Conservation (phyloP, 2,888 invertebrate genomes). For the Cataglyphis livida region DNA sequence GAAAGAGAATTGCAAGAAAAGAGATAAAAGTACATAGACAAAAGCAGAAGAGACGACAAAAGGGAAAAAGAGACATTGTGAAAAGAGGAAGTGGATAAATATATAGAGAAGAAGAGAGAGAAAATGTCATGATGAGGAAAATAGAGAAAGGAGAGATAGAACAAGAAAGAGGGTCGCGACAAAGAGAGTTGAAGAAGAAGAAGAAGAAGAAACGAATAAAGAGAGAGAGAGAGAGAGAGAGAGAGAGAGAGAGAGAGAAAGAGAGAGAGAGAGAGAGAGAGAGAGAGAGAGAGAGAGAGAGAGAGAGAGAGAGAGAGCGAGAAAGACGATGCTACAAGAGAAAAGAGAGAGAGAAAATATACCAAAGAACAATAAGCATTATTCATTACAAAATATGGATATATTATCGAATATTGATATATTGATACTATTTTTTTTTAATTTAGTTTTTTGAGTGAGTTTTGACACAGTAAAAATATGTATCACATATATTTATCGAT, state of each 20-base stretch:
- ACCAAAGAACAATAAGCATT: not conserved
- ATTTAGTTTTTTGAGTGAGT: not conserved
- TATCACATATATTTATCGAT: constrained; percentile 10
- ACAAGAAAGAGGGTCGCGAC: not conserved
- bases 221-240: not conserved
- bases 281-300: too few species aligned
- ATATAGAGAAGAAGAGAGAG: constrained; percentile 1
- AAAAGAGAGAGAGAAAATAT: not conserved
- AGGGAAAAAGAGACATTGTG: constrained; percentile 1
- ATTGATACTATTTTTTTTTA: not conserved
- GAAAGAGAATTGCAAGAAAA: not conserved
- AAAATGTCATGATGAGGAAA: not conserved
- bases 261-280: not conserved
- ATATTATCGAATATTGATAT: not conserved
- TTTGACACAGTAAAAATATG: not conserved
- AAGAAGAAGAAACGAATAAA: not conserved
- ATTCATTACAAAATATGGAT: not conserved
- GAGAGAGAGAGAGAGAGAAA: too few species aligned
- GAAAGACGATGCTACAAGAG: not conserved
- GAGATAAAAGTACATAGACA: not conserved
- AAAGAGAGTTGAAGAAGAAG: not conserved
- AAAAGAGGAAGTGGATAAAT: constrained; percentile 13
- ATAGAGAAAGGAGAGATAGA: not conserved
- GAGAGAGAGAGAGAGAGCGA: not conserved
- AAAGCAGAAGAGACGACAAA: not conserved